Conservation (phyloP, 2,888 invertebrate species). For the Tetragnatha montana region DNA sequence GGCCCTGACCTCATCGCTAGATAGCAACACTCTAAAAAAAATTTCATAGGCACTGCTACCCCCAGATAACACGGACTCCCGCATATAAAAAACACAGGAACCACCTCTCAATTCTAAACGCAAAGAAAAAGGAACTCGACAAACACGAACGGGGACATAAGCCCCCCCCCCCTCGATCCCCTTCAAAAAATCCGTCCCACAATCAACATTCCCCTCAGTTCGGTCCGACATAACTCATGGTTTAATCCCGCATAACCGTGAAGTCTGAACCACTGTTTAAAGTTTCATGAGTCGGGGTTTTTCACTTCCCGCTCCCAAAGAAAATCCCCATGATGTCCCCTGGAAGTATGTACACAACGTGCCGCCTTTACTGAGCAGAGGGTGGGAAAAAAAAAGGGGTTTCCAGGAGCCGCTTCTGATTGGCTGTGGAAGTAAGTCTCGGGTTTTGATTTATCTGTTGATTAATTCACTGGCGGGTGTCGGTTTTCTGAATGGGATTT, state of each 20-base stretch:
- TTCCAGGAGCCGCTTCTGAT: conserved; percentile 18
- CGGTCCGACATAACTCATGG: conserved; percentile 43
- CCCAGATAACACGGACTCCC: too few relatives aligned
- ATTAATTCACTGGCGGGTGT: conserved; percentile 28
- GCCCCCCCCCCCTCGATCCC: too few relatives aligned
- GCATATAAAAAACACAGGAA: too few relatives aligned
- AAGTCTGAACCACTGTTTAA: conserved; percentile 59
- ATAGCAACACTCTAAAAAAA: too few relatives aligned
- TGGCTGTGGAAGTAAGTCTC: conserved; percentile 13
- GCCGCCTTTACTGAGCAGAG: conserved; percentile 42
- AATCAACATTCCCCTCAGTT: not conserved
- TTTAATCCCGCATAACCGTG: conserved; percentile 54
- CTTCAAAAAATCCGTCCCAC: not conserved
- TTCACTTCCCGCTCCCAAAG: not conserved
- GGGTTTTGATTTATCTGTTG: conserved; percentile 42
- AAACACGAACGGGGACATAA: not conserved
- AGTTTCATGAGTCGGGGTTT: conserved; percentile 55
- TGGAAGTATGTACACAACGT: conserved; percentile 55
- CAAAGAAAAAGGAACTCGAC: not conserved
- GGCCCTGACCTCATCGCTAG: too few relatives aligned
- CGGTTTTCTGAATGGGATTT: not conserved
- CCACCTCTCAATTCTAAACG: not conserved
- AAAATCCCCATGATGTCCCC: conserved; percentile 27
- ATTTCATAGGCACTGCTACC: too few relatives aligned
- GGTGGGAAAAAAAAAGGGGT: not conserved